Percentiles rank a stretch among this genome's conserved stretches.
Evolutionary conservation across 2,113 vertebrate species (phyloP).

Genomic region (Electrona antarctica): DNA sequence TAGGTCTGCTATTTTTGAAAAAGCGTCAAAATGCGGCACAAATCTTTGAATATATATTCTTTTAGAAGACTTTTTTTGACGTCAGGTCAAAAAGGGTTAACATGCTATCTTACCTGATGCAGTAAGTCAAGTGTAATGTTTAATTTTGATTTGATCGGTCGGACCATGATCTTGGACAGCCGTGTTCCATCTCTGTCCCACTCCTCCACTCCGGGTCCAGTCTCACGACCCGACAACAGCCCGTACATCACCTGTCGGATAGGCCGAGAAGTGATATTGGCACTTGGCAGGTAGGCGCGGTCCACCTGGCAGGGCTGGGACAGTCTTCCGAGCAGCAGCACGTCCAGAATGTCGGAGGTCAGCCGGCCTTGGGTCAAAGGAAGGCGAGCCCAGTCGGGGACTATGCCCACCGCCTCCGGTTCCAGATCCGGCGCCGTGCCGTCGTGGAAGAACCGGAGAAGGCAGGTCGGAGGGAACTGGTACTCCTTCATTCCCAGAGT

Average conservation of each 20-base stretch:
- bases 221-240: constrained; percentile 61
- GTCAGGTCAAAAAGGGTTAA: too few relatives aligned
- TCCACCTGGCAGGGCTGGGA: constrained; percentile 77
- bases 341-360: constrained; percentile 71
- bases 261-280: constrained; percentile 68
- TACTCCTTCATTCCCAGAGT: constrained; percentile 78
- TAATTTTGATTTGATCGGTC: constrained; percentile 41
- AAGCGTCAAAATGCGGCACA: too few relatives aligned
- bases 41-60: too few relatives aligned
- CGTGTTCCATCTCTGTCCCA: constrained; percentile 72
- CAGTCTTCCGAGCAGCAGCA: constrained; percentile 72
- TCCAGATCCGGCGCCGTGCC: constrained; percentile 55
- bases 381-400: constrained; percentile 78
- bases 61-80: too few relatives aligned
- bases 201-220: constrained; percentile 68
- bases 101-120: constrained; percentile 72
- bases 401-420: constrained; percentile 24
- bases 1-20: too few relatives aligned
- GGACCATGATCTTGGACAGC: constrained; percentile 66
- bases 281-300: constrained; percentile 65
- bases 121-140: constrained; percentile 73
- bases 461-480: constrained; percentile 51
- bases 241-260: constrained; percentile 85
- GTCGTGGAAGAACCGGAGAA: constrained; percentile 76
- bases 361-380: constrained; percentile 76